A percentile compares a stretch with the other conserved stretches of the same genome.
These are phyloP conservation scores for Petromus typicus DNA, from an alignment of 2,113 vertebrate genomes.

Conservation along the genomic window DNA sequence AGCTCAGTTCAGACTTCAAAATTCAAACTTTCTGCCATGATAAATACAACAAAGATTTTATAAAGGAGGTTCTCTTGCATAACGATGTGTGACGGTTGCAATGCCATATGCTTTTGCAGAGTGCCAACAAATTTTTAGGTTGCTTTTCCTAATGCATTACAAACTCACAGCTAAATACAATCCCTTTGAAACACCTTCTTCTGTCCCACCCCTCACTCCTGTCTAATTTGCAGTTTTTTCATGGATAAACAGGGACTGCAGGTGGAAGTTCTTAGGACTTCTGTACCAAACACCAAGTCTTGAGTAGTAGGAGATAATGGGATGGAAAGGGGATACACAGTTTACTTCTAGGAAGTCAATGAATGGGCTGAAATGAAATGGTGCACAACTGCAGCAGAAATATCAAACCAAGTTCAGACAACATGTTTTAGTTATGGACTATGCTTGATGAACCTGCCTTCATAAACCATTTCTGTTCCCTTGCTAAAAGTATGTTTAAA, in stretches of 20 bases:
- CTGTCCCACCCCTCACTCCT: background rate
- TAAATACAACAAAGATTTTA: background rate
- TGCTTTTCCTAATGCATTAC: background rate
- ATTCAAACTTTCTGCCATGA: background rate
- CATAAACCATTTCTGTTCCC: conserved; percentile 14
- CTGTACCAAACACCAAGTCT: background rate
- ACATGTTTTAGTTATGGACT: background rate
- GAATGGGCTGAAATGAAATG: background rate
- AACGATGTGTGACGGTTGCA: background rate
- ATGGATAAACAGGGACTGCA: background rate
- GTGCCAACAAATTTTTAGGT: background rate
- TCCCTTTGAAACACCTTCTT: background rate
- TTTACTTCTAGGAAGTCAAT: background rate
- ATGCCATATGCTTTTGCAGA: background rate
- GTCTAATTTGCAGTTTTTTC: background rate
- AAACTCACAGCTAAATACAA: background rate
- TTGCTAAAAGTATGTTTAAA: conserved; percentile 14
- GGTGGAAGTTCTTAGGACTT: background rate
- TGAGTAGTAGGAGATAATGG: background rate
- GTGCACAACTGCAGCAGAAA: background rate
- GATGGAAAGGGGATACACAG: background rate
- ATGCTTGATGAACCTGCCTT: background rate
- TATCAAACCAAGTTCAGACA: background rate
- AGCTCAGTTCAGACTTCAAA: background rate
- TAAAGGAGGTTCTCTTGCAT: background rate